These are phyloP conservation scores for Zaprionus tsacasi DNA, from an alignment of 1,140 invertebrate genomes.

Conservation along the genomic window DNA sequence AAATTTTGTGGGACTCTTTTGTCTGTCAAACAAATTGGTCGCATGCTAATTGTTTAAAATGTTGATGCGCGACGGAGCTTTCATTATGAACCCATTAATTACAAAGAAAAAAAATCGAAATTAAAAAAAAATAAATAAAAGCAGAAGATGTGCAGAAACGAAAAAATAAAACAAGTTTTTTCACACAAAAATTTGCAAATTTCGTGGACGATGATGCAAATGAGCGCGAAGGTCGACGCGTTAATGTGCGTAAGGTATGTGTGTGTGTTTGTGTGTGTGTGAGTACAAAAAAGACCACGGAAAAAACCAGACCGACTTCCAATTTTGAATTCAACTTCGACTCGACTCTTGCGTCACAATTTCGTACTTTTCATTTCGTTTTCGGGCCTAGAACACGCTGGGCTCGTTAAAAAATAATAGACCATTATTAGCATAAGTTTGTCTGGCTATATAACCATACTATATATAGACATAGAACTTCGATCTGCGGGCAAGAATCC, in stretches of 20 bases:
- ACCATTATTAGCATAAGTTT: neutral
- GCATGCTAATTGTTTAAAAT: slow-evolving; percentile 36
- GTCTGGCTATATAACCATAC: neutral
- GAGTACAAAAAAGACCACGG: slow-evolving; percentile 34
- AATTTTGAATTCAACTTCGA: slow-evolving; percentile 9
- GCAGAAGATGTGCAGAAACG: neutral
- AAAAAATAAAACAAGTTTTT: slow-evolving; percentile 7
- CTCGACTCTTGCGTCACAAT: slow-evolving; percentile 32
- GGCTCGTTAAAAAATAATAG: slow-evolving; percentile 16
- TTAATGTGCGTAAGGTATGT: slow-evolving; percentile 22
- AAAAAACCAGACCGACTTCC: slow-evolving; percentile 33
- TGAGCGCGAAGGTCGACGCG: slow-evolving; percentile 39
- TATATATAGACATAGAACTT: neutral
- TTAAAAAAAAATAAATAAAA: slow-evolving; percentile 5
- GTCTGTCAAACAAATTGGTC: slow-evolving; percentile 32
- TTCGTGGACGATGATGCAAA: slow-evolving; percentile 49
- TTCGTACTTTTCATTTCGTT: slow-evolving; percentile 48
- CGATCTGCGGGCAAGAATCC: slow-evolving; percentile 3
- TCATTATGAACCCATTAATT: slow-evolving; percentile 50
- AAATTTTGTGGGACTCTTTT: slow-evolving; percentile 14
- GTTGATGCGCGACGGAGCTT: slow-evolving; percentile 30
- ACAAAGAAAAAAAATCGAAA: slow-evolving; percentile 39
- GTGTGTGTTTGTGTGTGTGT: neutral
- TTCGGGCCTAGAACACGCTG: slow-evolving; percentile 46
- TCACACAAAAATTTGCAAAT: slow-evolving; percentile 45